phyloP scores from a whole-genome alignment of 2,888 invertebrate species.

The Carcina quercana region DNA sequence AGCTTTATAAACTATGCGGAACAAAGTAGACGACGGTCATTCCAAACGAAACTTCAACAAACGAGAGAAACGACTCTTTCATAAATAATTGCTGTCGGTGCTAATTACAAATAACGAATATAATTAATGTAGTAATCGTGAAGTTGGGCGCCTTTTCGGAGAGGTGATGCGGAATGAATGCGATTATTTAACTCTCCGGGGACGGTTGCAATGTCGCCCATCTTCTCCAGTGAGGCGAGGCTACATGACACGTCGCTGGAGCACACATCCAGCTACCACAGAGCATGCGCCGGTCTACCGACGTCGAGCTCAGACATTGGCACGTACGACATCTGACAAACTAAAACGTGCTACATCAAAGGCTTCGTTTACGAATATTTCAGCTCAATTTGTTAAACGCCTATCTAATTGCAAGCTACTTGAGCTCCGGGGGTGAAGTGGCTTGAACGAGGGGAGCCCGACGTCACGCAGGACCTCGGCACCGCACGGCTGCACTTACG shows the following conservation, averaged over 20 bases:
- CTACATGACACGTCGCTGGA: no score
- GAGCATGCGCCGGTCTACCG: constrained; percentile 23
- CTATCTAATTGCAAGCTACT: constrained; percentile 68
- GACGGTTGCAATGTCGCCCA: constrained; percentile 58
- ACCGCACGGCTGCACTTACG: constrained; percentile 45
- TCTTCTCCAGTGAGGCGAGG: constrained; percentile 6
- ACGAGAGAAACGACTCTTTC: no score
- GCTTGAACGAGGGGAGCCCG: constrained; percentile 44
- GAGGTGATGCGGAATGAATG: constrained; percentile 53
- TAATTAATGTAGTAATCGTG: no score
- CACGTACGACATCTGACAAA: constrained; percentile 30
- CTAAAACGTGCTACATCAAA: constrained; percentile 58
- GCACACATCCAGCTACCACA: constrained; percentile 14
- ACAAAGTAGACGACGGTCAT: constrained; percentile 1
- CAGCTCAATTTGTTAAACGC: constrained; percentile 70
- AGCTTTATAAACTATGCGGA: no score
- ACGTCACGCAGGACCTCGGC: constrained; percentile 49
- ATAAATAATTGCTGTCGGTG: constrained; percentile 16
- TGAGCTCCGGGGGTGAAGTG: constrained; percentile 43
- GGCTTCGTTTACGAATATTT: constrained; percentile 58
- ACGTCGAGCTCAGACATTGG: constrained; percentile 41
- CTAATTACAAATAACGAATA: constrained; percentile 21
- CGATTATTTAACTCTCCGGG: constrained; percentile 50
- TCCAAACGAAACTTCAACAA: no score
- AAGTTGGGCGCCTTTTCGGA: constrained; percentile 58